Conservation (phyloP, 2,113 vertebrate genomes). For the Melanocharis versteri region DNA sequence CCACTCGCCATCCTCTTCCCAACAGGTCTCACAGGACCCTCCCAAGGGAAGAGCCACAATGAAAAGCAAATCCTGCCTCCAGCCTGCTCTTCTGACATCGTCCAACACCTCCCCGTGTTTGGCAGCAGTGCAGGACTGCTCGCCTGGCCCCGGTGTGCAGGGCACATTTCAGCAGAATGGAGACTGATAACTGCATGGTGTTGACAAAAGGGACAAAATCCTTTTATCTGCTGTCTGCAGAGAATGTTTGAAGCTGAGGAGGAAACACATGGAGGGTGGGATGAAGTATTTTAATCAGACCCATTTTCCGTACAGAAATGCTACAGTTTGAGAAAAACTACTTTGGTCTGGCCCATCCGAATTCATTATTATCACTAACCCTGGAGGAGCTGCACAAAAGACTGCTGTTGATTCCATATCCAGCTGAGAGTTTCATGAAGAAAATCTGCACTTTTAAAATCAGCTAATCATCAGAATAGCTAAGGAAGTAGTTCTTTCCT, state of each 20-base stretch:
- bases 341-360: not conserved
- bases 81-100: not conserved
- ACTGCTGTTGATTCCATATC: not conserved
- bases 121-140: not conserved
- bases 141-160: accelerated
- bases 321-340: not conserved
- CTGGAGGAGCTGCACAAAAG: not conserved
- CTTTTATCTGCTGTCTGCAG: not conserved
- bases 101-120: accelerated
- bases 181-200: not conserved
- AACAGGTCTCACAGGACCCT: accelerated
- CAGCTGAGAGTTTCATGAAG: not conserved
- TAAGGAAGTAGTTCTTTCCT: not conserved
- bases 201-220: not conserved
- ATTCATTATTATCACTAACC: not conserved
- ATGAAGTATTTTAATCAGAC: not conserved
- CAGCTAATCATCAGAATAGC: not conserved
- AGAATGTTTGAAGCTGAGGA: not conserved
- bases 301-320: not conserved
- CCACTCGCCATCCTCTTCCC: not conserved
- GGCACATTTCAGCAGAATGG: not conserved
- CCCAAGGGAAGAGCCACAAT: not conserved
- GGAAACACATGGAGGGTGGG: not conserved
- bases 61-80: not conserved
- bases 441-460: not conserved